A percentile compares a stretch with the other conserved stretches of the same genome.
Evolutionary conservation across 2,113 vertebrate species (phyloP).

Genomic region (Solea senegalensis): DNA sequence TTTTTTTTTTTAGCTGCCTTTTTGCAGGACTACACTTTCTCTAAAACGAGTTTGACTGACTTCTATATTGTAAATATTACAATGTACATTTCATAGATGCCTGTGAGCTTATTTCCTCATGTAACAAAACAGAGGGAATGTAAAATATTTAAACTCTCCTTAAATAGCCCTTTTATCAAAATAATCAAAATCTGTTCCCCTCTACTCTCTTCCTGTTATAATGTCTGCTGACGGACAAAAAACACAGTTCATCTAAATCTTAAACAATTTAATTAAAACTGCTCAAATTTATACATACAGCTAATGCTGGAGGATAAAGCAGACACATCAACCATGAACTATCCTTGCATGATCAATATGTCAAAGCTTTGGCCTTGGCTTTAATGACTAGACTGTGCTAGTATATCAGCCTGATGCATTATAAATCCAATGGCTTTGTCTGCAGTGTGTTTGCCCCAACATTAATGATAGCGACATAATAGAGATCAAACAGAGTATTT

Average conservation of each 20-base stretch:
- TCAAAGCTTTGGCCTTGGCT: slow-evolving; percentile 59
- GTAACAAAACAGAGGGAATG: background rate
- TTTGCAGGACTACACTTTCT: no score
- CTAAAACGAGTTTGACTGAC: no score
- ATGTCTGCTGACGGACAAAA: background rate
- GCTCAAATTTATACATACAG: slow-evolving; percentile 6
- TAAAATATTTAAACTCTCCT: background rate
- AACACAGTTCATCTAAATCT: slow-evolving; percentile 2
- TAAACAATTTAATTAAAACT: slow-evolving; percentile 11
- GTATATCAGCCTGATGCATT: slow-evolving; percentile 63
- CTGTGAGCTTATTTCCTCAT: no score
- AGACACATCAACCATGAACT: slow-evolving; percentile 56
- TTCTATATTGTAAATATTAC: no score
- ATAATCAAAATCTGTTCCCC: background rate
- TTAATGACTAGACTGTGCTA: slow-evolving; percentile 52
- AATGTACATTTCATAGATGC: no score
- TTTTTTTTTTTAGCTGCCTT: no score
- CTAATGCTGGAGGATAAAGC: slow-evolving; percentile 13
- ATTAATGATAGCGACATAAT: slow-evolving; percentile 58
- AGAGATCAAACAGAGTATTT: slow-evolving; percentile 59
- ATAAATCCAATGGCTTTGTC: slow-evolving; percentile 61
- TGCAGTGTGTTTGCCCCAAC: slow-evolving; percentile 24
- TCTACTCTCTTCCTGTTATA: background rate
- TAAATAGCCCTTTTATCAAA: background rate
- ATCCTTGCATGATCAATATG: slow-evolving; percentile 62